Evolutionary conservation across 2,888 invertebrate species (phyloP).

Genomic region (Machimus atricapillus): DNA sequence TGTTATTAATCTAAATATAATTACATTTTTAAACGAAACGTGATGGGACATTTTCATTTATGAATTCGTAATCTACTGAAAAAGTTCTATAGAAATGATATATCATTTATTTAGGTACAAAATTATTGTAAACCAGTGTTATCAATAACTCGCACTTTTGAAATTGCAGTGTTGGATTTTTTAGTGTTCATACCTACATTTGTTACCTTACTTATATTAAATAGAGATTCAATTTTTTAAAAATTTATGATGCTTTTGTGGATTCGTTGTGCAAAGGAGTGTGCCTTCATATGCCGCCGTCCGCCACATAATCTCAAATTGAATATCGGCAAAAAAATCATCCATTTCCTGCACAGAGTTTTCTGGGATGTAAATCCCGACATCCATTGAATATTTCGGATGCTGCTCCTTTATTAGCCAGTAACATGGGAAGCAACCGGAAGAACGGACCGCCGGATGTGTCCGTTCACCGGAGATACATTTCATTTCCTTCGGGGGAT

Average conservation of each 20-base stretch:
- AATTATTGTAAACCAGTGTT: too few relatives aligned
- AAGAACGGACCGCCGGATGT: not conserved
- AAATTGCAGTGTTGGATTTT: not conserved
- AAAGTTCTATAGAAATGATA: too few relatives aligned
- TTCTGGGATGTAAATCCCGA: not conserved
- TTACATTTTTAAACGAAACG: too few relatives aligned
- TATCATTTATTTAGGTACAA: too few relatives aligned
- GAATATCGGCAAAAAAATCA: not conserved
- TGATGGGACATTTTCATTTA: too few relatives aligned
- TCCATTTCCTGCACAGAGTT: not conserved
- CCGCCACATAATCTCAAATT: not conserved
- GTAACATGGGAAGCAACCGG: not conserved
- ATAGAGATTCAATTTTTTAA: too few relatives aligned
- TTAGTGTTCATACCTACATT: too few relatives aligned
- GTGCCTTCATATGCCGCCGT: not conserved
- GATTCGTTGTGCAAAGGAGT: not conserved
- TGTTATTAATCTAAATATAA: too few relatives aligned
- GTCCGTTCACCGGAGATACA: constrained; percentile 26
- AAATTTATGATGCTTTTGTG: not conserved
- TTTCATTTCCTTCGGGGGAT: constrained; percentile 17
- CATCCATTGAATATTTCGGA: not conserved
- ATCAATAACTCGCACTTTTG: too few relatives aligned
- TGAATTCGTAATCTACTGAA: too few relatives aligned
- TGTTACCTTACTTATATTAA: too few relatives aligned
- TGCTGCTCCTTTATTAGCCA: not conserved